phyloP scores from a whole-genome alignment of 2,113 vertebrate species.

The Riparia riparia region DNA sequence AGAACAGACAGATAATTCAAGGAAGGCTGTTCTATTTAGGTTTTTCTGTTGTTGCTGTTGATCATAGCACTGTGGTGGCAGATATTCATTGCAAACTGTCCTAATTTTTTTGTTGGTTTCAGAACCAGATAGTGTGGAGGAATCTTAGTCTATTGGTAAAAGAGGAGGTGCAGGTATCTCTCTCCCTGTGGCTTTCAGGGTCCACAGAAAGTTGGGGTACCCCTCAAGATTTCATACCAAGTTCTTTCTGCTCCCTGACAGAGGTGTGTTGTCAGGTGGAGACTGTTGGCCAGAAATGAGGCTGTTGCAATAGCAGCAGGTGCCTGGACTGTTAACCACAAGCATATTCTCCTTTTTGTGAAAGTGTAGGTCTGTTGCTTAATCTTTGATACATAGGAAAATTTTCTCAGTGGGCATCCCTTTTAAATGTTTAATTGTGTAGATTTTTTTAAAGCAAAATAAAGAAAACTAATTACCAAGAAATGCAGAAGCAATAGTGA shows the following conservation, averaged over 20 bases:
- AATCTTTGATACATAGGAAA: rapidly evolving
- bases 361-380: neutral
- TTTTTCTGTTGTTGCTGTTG: neutral
- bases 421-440: neutral
- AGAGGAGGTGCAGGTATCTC: neutral
- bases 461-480: neutral
- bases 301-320: neutral
- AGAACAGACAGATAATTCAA: too few relatives aligned
- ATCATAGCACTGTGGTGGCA: rapidly evolving
- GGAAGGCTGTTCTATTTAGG: neutral
- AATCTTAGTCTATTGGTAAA: neutral
- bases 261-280: neutral
- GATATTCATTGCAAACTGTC: neutral
- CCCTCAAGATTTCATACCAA: neutral
- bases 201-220: neutral
- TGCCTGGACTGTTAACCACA: neutral
- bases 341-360: neutral
- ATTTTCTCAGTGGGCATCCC: neutral
- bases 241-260: neutral
- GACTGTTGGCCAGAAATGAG: neutral
- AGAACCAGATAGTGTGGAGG: neutral
- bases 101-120: neutral
- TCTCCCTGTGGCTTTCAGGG: neutral
- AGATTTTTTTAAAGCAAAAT: neutral
- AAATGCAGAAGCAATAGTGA: neutral